Conservation (phyloP, 64 coral and sea anemone species). For the Actinia equina region DNA sequence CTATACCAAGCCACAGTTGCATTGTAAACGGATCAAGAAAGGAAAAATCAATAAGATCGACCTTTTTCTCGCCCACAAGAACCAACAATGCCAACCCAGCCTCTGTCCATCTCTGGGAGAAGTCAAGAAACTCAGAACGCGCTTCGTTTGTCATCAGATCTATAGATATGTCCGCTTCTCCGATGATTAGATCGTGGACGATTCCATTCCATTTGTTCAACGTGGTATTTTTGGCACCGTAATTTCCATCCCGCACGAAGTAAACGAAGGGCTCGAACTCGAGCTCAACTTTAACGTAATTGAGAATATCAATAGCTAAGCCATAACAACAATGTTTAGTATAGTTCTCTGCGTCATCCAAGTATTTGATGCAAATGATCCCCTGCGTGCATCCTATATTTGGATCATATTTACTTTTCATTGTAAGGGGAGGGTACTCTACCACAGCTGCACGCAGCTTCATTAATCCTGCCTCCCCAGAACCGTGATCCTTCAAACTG, state of each 20-base stretch:
- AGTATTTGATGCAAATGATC: slow-evolving; percentile 50
- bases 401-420: slow-evolving; percentile 54
- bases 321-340: slow-evolving; percentile 81
- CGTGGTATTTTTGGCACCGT: slow-evolving; percentile 72
- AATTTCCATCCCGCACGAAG: slow-evolving; percentile 86
- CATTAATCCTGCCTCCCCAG: slow-evolving; percentile 19
- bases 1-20: slow-evolving; percentile 77
- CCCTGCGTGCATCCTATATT: slow-evolving; percentile 60
- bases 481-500: neutral
- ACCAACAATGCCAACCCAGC: slow-evolving; percentile 78
- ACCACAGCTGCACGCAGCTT: slow-evolving; percentile 67
- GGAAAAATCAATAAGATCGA: slow-evolving; percentile 65
- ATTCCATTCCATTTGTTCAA: slow-evolving; percentile 72
- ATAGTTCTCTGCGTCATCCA: neutral
- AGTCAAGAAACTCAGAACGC: slow-evolving; percentile 71
- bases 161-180: slow-evolving; percentile 76
- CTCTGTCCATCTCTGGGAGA: slow-evolving; percentile 78
- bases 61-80: slow-evolving; percentile 78
- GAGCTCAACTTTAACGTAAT: slow-evolving; percentile 61
- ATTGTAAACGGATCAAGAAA: slow-evolving; percentile 74
- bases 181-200: slow-evolving; percentile 55
- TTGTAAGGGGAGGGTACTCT: slow-evolving; percentile 83
- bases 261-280: slow-evolving; percentile 75
- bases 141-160: slow-evolving; percentile 94
- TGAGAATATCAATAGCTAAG: slow-evolving; percentile 74